Percentiles rank a stretch among this genome's conserved stretches.
These are phyloP conservation scores for Archips crataeganus DNA, from an alignment of 2,888 invertebrate genomes.

Conservation along the genomic window DNA sequence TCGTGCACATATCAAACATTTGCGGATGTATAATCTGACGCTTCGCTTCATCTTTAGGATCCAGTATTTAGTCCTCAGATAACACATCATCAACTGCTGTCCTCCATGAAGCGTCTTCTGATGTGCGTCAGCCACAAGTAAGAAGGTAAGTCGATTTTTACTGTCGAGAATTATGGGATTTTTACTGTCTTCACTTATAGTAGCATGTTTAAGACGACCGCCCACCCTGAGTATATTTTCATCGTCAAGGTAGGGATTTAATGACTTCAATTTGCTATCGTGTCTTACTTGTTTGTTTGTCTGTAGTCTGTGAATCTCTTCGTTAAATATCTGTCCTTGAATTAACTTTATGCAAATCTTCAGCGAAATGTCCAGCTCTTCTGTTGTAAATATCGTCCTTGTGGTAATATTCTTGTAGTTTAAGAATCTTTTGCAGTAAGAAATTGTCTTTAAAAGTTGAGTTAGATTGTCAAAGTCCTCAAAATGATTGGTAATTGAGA, in stretches of 20 bases:
- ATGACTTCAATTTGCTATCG: constrained; percentile 13
- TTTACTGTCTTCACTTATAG: constrained; percentile 17
- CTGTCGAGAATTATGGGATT: constrained; percentile 20
- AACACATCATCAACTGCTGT: constrained; percentile 17
- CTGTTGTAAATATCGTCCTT: constrained; percentile 2
- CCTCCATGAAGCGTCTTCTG: constrained; percentile 15
- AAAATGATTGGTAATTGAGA: constrained; percentile 1
- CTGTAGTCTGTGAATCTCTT: constrained; percentile 2
- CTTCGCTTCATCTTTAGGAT: constrained; percentile 2
- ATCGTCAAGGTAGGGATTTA: constrained; percentile 19
- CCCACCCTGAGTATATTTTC: constrained; percentile 25
- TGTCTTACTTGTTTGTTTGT: constrained; percentile 10
- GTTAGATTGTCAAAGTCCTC: background rate
- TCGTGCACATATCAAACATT: constrained; percentile 8
- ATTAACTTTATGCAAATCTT: constrained; percentile 16
- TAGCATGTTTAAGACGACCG: constrained; percentile 17
- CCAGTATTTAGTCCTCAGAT: constrained; percentile 20
- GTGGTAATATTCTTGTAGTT: background rate
- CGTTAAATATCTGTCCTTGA: constrained; percentile 18
- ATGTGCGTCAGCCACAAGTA: constrained; percentile 24
- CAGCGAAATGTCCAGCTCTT: constrained; percentile 1
- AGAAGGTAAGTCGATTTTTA: constrained; percentile 2
- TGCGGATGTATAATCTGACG: background rate
- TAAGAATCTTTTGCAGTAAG: constrained; percentile 4
- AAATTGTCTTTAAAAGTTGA: background rate